These are phyloP conservation scores for Harmothoe impar DNA, from an alignment of 2,888 invertebrate genomes.

Conservation along the genomic window DNA sequence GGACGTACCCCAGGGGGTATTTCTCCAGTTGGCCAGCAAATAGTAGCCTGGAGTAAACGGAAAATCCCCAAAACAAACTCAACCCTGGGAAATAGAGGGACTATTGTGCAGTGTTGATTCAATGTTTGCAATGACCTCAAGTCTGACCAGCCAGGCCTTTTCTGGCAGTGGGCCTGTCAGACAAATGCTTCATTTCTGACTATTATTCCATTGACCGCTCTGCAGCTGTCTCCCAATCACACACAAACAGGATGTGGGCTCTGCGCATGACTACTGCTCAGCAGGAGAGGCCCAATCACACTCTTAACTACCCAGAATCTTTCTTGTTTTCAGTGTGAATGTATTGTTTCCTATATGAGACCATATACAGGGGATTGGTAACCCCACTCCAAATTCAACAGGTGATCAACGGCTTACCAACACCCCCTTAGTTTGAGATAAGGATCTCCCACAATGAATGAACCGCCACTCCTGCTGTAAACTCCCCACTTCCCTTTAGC, in stretches of 20 bases:
- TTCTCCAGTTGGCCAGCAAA: no score
- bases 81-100: background rate
- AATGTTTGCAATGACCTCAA: background rate
- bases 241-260: background rate
- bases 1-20: no score
- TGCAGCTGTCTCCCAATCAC: slow-evolving; percentile 15
- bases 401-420: no score
- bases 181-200: slow-evolving; percentile 22
- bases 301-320: no score
- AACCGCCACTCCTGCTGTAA: background rate
- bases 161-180: background rate
- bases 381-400: no score
- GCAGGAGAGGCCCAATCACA: background rate
- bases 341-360: no score
- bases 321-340: no score
- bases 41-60: background rate
- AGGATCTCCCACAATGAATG: background rate
- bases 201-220: background rate
- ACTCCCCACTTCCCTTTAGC: background rate
- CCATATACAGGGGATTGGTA: no score
- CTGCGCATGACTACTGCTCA: slow-evolving; percentile 7
- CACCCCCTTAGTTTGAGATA: background rate
- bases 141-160: background rate
- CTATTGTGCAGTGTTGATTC: background rate
- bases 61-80: slow-evolving; percentile 17